Percentiles rank a stretch among this genome's conserved stretches.
phyloP scores from a whole-genome alignment of 2,888 invertebrate species.

The Atrina japonica region DNA sequence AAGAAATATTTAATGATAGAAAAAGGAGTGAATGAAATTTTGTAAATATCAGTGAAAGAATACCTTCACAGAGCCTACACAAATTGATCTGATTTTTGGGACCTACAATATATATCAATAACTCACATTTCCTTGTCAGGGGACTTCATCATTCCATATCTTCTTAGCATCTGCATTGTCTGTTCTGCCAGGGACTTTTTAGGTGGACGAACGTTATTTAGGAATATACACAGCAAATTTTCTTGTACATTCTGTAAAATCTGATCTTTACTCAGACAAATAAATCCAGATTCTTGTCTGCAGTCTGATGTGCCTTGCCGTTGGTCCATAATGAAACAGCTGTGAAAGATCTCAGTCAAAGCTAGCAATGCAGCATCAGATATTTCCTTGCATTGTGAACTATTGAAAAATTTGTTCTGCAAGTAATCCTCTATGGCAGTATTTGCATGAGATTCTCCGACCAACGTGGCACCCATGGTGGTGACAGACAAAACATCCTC shows the following conservation, averaged over 20 bases:
- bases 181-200: conserved; percentile 77
- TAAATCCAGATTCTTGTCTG: conserved; percentile 75
- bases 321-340: conserved; percentile 78
- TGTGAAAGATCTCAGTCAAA: conserved; percentile 78
- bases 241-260: conserved; percentile 74
- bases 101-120: neutral
- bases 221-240: conserved; percentile 75
- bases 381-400: conserved; percentile 57
- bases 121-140: conserved; percentile 73
- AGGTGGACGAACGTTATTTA: conserved; percentile 68
- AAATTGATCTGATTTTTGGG: neutral
- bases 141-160: conserved; percentile 74
- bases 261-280: conserved; percentile 77
- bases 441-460: conserved; percentile 70
- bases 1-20: neutral
- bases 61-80: too few relatives aligned
- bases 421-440: conserved; percentile 74
- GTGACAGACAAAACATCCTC: conserved; percentile 71
- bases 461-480: conserved; percentile 70
- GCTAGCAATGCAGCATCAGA: conserved; percentile 70
- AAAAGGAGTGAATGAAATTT: too few relatives aligned
- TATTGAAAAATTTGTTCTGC: conserved; percentile 65
- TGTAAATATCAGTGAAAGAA: too few relatives aligned
- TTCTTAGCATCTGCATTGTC: conserved; percentile 69
- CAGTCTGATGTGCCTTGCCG: conserved; percentile 58